phyloP scores from a whole-genome alignment of 1,140 invertebrate species.

The Halictus rubicundus region DNA sequence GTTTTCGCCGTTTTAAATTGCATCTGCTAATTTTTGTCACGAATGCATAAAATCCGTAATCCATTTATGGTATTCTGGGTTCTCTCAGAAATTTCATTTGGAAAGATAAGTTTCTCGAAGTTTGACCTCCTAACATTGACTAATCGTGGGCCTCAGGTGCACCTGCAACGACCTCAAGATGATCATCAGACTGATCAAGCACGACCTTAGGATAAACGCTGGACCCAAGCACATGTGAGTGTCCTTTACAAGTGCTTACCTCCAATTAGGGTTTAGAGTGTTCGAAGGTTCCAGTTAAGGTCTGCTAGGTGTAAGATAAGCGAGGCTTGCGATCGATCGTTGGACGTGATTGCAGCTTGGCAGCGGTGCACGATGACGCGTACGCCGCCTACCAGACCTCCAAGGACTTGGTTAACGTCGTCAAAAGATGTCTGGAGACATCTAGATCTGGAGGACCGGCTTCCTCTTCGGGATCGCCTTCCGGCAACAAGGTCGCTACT shows the following conservation, averaged over 20 bases:
- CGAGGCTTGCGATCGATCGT: too few relatives aligned
- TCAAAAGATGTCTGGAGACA: constrained; percentile 81
- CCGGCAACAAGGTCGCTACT: constrained; percentile 72
- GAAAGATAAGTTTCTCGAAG: too few relatives aligned
- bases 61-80: too few relatives aligned
- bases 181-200: constrained; percentile 93
- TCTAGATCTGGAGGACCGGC: constrained; percentile 28
- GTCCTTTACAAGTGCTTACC: too few relatives aligned
- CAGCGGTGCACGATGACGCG: constrained; percentile 91
- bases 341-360: constrained; percentile 78
- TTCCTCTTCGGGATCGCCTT: constrained; percentile 52
- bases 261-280: too few relatives aligned
- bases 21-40: too few relatives aligned
- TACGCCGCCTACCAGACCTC: constrained; percentile 94
- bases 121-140: too few relatives aligned
- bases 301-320: too few relatives aligned
- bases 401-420: constrained; percentile 88
- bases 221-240: constrained; percentile 94
- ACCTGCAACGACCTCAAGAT: constrained; percentile 93
- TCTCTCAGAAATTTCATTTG: too few relatives aligned
- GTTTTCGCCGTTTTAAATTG: too few relatives aligned
- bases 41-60: too few relatives aligned
- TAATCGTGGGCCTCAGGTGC: constrained; percentile 81
- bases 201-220: constrained; percentile 94
- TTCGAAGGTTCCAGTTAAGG: too few relatives aligned